Evolutionary conservation across 2,113 vertebrate species (phyloP), one percentile per base, ranked within the genome.

Genomic region (Symphodus melops): DNA sequence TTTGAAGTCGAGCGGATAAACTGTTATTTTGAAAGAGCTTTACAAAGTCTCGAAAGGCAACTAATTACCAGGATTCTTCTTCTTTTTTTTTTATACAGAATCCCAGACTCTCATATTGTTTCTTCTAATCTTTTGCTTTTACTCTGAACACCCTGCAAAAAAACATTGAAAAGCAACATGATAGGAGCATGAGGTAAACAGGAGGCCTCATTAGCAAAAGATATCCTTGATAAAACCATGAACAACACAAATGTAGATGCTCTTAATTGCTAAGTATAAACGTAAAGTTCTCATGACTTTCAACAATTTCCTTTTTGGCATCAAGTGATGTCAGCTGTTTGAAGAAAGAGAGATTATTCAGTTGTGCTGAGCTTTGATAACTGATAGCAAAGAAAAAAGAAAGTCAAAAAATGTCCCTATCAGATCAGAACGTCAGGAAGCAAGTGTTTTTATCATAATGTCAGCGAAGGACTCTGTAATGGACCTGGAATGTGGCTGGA

Each of bases 371-470:
- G 68, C 76, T 88, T 84, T 83, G 83, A 92, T 92, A 88, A 72
- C 75, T 79, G 81, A 92, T 82, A 78, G 77, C 55, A 79, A 79
- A 77, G 77, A 57, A 57, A 59, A 70, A 68, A 53, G 71, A 58
- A 57, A 17, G 28, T 33, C 9, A 61, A 39, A 71, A 71, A 75
- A 75, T 59, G 77, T 77, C 81, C 82, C 85, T 21, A 91, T 95
- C 92, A 93, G 84, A 89, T 95, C 90, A 93, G 91, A 95, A 91
- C 79, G 82, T 79, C 92, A 93, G 93, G 94, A 95, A 95, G 75
- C 72, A 0, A 84, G 72, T 6, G 4, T 89, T 94, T 84, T 93
- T 89, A 95, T 94, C 86, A 74, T 83, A 82, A 89, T 85, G 89
- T 91, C 90, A 68, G 83, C 59, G 16, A 86, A 84, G 64, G 79